Conservation (phyloP, 2,113 vertebrate species). For the Rhombomys opimus region DNA sequence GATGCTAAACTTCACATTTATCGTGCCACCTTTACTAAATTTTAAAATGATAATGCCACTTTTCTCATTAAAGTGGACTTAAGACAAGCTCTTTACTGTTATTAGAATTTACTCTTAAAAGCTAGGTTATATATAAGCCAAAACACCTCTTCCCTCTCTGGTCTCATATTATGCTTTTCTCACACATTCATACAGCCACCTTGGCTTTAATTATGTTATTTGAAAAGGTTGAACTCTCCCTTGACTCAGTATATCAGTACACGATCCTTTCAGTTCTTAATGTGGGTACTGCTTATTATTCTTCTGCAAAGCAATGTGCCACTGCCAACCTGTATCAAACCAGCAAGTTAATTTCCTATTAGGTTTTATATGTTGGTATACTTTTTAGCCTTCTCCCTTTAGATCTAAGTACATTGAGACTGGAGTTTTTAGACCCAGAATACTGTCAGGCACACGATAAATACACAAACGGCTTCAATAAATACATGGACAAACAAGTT, state of each 20-base stretch:
- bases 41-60: background rate
- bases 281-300: background rate
- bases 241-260: background rate
- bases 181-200: background rate
- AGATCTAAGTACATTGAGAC: background rate
- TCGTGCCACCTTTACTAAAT: background rate
- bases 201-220: background rate
- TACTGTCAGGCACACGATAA: background rate
- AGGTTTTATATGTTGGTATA: background rate
- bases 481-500: background rate
- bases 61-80: background rate
- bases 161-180: background rate
- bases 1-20: constrained; percentile 1
- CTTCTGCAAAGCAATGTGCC: background rate
- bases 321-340: background rate
- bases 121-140: background rate
- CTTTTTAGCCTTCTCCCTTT: background rate
- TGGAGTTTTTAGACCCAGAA: background rate
- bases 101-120: constrained; percentile 53
- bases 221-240: background rate
- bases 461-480: background rate
- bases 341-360: constrained; percentile 7
- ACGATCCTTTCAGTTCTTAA: background rate
- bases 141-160: background rate
- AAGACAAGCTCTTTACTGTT: background rate